Conservation (phyloP, 2,113 vertebrate species). For the Physeter macrocephalus region DNA sequence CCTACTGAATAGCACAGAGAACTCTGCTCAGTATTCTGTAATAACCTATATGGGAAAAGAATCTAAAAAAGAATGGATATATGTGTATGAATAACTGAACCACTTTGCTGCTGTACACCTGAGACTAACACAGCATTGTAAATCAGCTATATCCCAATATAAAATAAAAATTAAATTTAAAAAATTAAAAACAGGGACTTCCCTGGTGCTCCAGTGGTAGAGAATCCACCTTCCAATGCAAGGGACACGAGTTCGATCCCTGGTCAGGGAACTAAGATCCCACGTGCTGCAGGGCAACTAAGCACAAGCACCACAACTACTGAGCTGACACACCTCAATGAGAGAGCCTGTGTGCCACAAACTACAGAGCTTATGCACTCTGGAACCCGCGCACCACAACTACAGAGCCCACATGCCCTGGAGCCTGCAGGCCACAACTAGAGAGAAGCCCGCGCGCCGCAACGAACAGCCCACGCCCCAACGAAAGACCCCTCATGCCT, state of each 20-base stretch:
- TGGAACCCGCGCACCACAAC: too few relatives aligned
- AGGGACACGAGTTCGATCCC: too few relatives aligned
- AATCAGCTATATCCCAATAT: neutral
- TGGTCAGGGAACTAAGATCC: too few relatives aligned
- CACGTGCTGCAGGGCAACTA: too few relatives aligned
- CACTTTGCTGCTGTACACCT: neutral
- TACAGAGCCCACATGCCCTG: too few relatives aligned
- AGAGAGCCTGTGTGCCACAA: neutral
- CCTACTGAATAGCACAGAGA: neutral
- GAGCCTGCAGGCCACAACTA: too few relatives aligned
- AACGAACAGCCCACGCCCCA: too few relatives aligned
- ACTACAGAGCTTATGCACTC: neutral
- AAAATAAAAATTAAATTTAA: neutral
- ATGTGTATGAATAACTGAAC: neutral
- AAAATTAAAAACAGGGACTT: neutral
- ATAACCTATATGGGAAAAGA: neutral
- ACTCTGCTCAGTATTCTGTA: neutral
- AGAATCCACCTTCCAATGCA: neutral
- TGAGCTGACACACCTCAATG: too few relatives aligned
- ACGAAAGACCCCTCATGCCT: too few relatives aligned
- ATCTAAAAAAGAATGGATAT: neutral
- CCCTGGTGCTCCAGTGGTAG: neutral
- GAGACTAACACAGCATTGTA: neutral
- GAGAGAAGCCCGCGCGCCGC: too few relatives aligned
- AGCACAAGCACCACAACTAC: too few relatives aligned